Base-by-base conservation (phyloP, 2,113 vertebrate genomes). In the Raja brachyura region DNA sequence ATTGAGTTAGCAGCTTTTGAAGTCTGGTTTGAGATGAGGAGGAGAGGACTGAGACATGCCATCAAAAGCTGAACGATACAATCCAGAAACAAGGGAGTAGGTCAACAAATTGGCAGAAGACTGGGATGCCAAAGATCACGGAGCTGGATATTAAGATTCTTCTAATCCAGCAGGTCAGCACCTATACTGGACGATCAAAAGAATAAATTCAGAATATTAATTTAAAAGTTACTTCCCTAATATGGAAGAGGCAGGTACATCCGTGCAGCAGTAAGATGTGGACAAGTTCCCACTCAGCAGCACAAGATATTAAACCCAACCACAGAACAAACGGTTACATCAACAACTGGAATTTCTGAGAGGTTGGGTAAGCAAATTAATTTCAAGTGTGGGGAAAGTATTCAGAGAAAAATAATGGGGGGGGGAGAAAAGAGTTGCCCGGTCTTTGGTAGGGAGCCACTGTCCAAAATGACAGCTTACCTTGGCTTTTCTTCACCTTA, bases 131-230 rank as follows among this genome's bases (percentile, higher is more conserved):
- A 86, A 85, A 86, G 81, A 59, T 25, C 11, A 13, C 59, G 56
- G 81, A 59, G 81, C 81, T 85, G 48, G 22, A 25, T 56, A 86
- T 61, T 86, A 61, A 86, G 61, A 56, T 61, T 61, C 56, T 86
- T 85, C 61, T 86, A 56, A 86, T 86, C 81, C 61, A 86, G 61
- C 11, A 86, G 28, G 81, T 86, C 81, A 86, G 81, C 81, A 86
- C 61, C 56, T 86, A 56, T 25, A 86, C 14, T n/a, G 1, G 81
- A 86, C 59, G 54, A 86, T 61, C 22, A 61, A 86, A 86, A n/a
- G 81, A 86, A 86, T 56, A 86, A n/a, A 86, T 86, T 54, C 13
- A 86, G 54, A 10, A 83, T 56, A 25, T 86, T 86, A 86, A n/a
- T 86, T 86, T 86, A 61, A 86, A 25, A 86, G 14, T n/a, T 48